A percentile compares a stretch with the other conserved stretches of the same genome.
Conservation (phyloP, 2,797 vertebrate species). For the Rhincodon typus region DNA sequence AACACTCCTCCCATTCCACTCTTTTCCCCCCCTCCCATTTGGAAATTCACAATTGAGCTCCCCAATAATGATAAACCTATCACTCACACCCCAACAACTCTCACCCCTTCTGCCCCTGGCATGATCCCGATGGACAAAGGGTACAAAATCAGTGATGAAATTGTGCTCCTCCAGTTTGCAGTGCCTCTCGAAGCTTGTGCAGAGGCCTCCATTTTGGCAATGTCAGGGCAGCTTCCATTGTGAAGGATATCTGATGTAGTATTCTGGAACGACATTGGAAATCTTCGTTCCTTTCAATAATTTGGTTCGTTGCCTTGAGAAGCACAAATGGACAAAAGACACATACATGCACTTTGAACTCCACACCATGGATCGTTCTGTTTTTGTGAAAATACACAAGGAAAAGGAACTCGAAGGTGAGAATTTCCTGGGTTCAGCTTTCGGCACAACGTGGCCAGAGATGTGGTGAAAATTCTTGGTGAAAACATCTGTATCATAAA, state of each 20-base stretch:
- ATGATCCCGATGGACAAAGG: background rate
- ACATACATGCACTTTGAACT: background rate
- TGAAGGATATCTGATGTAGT: background rate
- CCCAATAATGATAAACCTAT: background rate
- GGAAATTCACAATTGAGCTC: background rate
- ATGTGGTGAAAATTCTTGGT: background rate
- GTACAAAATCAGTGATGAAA: background rate
- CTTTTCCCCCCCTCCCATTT: background rate
- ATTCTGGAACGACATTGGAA: background rate
- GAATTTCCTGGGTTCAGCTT: background rate
- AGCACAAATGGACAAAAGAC: background rate
- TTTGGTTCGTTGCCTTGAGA: background rate
- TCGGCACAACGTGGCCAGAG: background rate
- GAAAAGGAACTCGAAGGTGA: background rate
- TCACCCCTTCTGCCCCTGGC: too few species aligned
- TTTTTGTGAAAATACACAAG: background rate
- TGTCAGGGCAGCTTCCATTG: background rate
- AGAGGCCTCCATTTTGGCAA: background rate
- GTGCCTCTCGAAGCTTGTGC: background rate
- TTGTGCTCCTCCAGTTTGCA: background rate
- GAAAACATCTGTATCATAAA: background rate
- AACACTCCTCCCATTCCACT: background rate
- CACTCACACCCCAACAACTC: background rate
- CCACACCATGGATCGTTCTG: background rate
- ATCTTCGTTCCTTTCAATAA: background rate